A percentile compares a stretch with the other conserved stretches of the same genome.
These are phyloP conservation scores for Coenonympha glycerion DNA, from an alignment of 2,888 invertebrate species.

Conservation along the genomic window DNA sequence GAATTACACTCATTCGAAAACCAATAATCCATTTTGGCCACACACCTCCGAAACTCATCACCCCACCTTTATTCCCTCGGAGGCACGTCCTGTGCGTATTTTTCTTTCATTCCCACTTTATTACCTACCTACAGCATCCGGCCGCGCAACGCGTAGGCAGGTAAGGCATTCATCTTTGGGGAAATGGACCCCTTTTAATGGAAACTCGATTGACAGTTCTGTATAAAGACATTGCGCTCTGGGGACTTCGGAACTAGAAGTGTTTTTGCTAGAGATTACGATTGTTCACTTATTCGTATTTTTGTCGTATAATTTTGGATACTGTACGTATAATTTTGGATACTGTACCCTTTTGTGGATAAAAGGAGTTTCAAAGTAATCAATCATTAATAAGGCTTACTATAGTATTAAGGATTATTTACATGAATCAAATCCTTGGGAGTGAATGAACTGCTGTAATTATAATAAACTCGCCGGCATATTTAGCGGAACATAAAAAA, in stretches of 20 bases:
- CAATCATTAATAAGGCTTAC: no score
- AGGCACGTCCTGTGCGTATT: constrained; percentile 27
- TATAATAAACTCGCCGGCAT: no score
- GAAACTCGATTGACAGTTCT: constrained; percentile 13
- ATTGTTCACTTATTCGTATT: no score
- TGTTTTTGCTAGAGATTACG: no score
- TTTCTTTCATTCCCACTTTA: constrained; percentile 35
- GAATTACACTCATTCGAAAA: constrained; percentile 10
- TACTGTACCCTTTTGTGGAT: no score
- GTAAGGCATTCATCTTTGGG: constrained; percentile 19
- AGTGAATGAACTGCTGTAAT: no score
- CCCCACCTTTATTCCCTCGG: constrained; percentile 17
- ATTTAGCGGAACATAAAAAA: no score
- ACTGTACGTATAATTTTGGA: no score
- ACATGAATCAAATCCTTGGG: no score
- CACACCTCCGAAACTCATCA: constrained; percentile 1
- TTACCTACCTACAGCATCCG: constrained; percentile 28
- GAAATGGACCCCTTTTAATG: constrained; percentile 13
- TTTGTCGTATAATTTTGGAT: no score
- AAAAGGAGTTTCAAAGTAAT: no score
- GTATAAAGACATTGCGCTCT: constrained; percentile 2
- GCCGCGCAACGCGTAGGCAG: constrained; percentile 3
- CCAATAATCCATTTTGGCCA: constrained; percentile 18
- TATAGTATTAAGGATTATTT: no score
- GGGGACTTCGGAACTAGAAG: background rate